These are phyloP conservation scores for Chlorodrepanis virens DNA, from an alignment of 2,113 vertebrate species.

Conservation along the genomic window DNA sequence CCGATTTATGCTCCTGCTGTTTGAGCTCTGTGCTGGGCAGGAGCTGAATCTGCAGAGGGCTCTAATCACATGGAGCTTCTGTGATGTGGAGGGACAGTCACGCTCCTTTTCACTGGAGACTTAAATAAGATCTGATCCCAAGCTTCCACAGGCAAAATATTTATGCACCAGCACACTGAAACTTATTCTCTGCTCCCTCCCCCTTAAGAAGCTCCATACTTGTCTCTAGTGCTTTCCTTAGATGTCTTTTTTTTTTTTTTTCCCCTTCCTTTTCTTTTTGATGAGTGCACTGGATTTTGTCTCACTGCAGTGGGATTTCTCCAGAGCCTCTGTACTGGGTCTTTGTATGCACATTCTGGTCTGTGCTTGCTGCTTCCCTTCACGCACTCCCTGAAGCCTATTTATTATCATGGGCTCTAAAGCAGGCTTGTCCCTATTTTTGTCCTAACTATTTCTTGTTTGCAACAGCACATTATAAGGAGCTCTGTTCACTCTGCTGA, in stretches of 20 bases:
- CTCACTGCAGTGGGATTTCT: neutral
- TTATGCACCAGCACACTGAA: neutral
- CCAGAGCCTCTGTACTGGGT: neutral
- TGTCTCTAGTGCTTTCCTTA: neutral
- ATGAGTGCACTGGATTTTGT: neutral
- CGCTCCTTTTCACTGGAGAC: neutral
- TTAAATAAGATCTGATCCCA: neutral
- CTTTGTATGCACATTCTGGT: neutral
- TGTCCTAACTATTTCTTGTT: neutral
- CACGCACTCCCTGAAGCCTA: neutral
- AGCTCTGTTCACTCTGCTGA: neutral
- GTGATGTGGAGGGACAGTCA: neutral
- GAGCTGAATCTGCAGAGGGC: constrained; percentile 30
- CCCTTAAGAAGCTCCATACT: neutral
- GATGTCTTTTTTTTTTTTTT: neutral
- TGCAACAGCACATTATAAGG: neutral
- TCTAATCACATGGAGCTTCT: neutral
- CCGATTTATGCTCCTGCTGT: neutral
- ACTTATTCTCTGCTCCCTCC: neutral
- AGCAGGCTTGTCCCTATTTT: neutral
- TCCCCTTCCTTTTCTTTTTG: neutral
- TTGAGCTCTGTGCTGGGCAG: constrained; percentile 23
- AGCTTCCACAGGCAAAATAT: constrained; percentile 3
- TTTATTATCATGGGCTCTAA: neutral
- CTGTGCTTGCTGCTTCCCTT: neutral